phyloP scores from a whole-genome alignment of 2,113 vertebrate species.

The Strigops habroptila region DNA sequence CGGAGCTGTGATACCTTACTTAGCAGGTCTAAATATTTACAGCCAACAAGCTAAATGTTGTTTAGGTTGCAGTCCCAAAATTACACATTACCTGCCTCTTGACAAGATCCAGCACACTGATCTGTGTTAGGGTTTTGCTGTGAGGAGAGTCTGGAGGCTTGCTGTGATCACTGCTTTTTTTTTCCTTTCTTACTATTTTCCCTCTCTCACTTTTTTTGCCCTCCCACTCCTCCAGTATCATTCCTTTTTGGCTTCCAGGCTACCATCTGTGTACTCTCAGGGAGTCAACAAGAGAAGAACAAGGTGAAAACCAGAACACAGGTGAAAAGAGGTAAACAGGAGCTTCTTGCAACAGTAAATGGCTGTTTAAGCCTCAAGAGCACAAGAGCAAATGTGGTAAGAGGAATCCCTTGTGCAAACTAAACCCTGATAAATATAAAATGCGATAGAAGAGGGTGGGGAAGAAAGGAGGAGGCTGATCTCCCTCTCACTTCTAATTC shows the following conservation, averaged over 20 bases:
- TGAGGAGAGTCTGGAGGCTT: not conserved
- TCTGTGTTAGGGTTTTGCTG: not conserved
- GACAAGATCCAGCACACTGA: conserved; percentile 32
- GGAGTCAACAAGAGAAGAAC: conserved; percentile 9
- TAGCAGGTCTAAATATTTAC: not conserved
- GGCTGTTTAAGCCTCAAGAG: not conserved
- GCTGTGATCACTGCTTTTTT: not conserved
- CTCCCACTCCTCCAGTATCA: not conserved
- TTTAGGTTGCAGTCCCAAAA: conserved; percentile 28
- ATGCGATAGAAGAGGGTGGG: not conserved
- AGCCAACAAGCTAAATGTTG: not conserved
- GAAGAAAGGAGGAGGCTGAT: not conserved
- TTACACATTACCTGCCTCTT: not conserved
- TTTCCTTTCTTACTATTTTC: not conserved
- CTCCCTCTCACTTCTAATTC: not conserved
- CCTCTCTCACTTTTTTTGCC: not conserved
- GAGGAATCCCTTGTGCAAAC: not conserved
- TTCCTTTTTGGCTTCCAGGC: conserved; percentile 31
- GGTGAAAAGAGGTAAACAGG: conserved; percentile 46
- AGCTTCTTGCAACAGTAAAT: not conserved
- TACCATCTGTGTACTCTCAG: conserved; percentile 55
- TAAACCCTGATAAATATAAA: not conserved
- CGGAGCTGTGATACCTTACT: not conserved
- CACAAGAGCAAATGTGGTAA: not conserved
- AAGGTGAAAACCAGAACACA: conserved; percentile 26